Conservation (phyloP, 1,140 invertebrate genomes). For the Hypothenemus hampei region DNA sequence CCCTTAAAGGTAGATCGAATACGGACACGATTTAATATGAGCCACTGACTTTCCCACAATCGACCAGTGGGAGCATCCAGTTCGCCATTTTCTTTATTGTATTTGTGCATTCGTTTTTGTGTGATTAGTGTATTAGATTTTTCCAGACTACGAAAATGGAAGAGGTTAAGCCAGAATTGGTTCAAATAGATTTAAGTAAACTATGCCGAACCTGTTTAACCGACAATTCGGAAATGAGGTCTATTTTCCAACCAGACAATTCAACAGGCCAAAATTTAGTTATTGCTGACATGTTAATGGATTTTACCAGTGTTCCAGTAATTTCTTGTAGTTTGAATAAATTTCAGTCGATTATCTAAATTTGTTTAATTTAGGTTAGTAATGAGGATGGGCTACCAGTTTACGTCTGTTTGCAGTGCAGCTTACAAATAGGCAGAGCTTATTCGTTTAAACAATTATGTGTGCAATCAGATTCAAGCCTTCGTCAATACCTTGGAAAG, state of each 20-base stretch:
- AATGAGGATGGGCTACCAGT: constrained; percentile 47
- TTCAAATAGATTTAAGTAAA: constrained; percentile 43
- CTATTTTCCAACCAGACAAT: constrained; percentile 41
- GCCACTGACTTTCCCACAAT: constrained; percentile 35
- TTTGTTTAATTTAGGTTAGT: constrained; percentile 21
- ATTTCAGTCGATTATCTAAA: too few species aligned
- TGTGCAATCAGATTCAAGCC: constrained; percentile 46
- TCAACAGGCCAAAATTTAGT: constrained; percentile 38
- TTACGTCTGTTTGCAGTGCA: constrained; percentile 47
- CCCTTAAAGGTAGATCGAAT: constrained; percentile 10
- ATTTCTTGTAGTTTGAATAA: neutral
- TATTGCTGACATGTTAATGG: constrained; percentile 46
- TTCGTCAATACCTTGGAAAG: constrained; percentile 43
- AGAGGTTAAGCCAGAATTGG: constrained; percentile 38
- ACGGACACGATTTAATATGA: constrained; percentile 17
- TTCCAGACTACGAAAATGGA: constrained; percentile 22
- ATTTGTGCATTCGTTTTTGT: constrained; percentile 39
- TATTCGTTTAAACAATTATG: constrained; percentile 50
- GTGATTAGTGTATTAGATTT: constrained; percentile 35
- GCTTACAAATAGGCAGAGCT: constrained; percentile 46
- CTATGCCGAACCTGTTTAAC: constrained; percentile 45
- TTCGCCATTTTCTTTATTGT: constrained; percentile 41
- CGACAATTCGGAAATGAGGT: constrained; percentile 46
- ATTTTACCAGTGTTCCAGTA: constrained; percentile 42
- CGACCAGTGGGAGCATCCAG: constrained; percentile 43